phyloP scores from a whole-genome alignment of 2,797 vertebrate genomes.

The Scleropages formosus region DNA sequence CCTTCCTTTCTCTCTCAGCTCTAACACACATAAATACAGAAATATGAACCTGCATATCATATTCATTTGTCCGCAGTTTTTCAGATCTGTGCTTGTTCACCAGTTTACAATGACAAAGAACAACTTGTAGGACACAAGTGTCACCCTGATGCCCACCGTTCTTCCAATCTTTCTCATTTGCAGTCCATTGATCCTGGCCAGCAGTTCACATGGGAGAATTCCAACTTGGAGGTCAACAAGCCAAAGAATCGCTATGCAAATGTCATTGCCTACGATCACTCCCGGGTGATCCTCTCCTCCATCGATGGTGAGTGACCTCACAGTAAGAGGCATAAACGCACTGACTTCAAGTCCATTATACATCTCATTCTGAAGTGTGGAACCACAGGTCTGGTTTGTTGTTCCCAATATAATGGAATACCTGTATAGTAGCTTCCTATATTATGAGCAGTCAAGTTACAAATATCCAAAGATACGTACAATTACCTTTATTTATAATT shows the following conservation, averaged over 20 bases:
- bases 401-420: not conserved
- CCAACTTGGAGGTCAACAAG: conserved; percentile 95
- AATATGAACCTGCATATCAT: not conserved
- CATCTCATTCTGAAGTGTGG: not conserved
- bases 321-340: not conserved
- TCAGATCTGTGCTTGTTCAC: not conserved
- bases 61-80: not conserved
- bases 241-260: conserved; percentile 98
- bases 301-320: conserved; percentile 78
- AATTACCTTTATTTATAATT: too few species aligned
- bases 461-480: too few species aligned
- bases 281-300: conserved; percentile 86
- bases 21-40: not conserved
- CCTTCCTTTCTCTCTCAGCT: not conserved
- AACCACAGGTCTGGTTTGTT: not conserved
- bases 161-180: conserved; percentile 25
- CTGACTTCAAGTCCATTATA: not conserved
- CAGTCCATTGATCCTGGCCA: conserved; percentile 93
- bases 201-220: conserved; percentile 97
- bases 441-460: too few species aligned
- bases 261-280: conserved; percentile 94
- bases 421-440: not conserved
- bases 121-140: not conserved
- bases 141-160: not conserved
- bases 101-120: not conserved